Conservation (phyloP, 2,797 vertebrate species). For the Furcifer pardalis region DNA sequence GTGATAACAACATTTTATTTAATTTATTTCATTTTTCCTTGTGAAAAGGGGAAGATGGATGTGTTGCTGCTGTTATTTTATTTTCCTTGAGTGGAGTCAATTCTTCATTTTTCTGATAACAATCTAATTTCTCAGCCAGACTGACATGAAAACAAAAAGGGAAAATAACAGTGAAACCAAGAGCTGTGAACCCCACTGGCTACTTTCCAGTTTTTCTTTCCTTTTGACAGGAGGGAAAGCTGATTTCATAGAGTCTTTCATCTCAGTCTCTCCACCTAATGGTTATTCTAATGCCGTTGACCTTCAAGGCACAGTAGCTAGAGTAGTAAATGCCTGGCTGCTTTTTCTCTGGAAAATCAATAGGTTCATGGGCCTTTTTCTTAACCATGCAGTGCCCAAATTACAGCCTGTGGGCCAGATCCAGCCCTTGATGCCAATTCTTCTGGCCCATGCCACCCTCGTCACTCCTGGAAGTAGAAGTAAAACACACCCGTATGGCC, state of each 20-base stretch:
- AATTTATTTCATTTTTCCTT: not conserved
- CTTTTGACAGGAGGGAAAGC: not conserved
- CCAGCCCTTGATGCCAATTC: no score
- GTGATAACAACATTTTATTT: not conserved
- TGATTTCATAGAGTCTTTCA: not conserved
- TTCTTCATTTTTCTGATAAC: conserved; percentile 45
- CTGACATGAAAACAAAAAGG: not conserved
- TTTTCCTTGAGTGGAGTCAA: not conserved
- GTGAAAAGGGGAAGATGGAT: conserved; percentile 17
- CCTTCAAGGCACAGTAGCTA: not conserved
- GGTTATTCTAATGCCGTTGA: not conserved
- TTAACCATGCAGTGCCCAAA: no score
- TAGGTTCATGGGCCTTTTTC: not conserved
- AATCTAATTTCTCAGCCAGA: conserved; percentile 25
- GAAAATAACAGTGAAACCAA: not conserved
- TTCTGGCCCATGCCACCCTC: no score
- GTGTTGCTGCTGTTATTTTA: not conserved
- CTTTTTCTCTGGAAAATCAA: conserved; percentile 23
- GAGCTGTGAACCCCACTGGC: not conserved
- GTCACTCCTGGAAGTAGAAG: no score
- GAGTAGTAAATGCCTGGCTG: not conserved
- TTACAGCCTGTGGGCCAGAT: no score
- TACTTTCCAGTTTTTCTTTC: not conserved
- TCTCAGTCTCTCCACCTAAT: not conserved
- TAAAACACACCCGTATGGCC: no score